Evolutionary conservation across 1,140 invertebrate genomes (phyloP), one percentile per base, ranked within the genome.

Genomic region (Anthonomus grandis): DNA sequence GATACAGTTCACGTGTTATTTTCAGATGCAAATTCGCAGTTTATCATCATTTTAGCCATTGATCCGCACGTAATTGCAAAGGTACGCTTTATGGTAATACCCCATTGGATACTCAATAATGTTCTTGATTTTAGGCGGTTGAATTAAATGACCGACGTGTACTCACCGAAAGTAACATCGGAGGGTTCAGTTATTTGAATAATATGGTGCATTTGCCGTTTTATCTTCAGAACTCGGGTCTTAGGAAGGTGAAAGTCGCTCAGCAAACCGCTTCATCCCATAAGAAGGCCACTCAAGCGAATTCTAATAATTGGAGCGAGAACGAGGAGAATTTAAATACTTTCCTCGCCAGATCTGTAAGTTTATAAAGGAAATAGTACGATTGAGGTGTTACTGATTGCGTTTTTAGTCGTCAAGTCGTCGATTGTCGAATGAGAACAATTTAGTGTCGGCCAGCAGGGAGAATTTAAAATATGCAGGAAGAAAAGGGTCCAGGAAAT

Each of bases 161-260:
- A 4, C 89, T 94, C 58, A 88, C 83, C 10, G 91, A 95, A 68
- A 92, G 89, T 21, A 93, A 93, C 76, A 95, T 95, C 61, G 83
- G 93, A 64, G 85, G 93, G 1, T 90, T 94, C 76, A 94, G 96
- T 74, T 98, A 97, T 70, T 76, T 98, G 24, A 83, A 93, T 21
- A 98, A 98, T 72, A 87, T 98, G 78, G 93, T 99, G 1, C 96
- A 98, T 71, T 77, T 99, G 58, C 97, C 96, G 0, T 98, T 98
- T 76, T 99, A 94, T 75, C 79, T 98, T 12, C 96, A 98, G 79
- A 98, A 97, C 75, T 95, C 95, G 13, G 94, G 93, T 5, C 73
- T 98, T 39, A 78, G 93, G 0, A 88, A 92, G 65, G 90, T 94
- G 0, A 91, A 92, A 71, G 77, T 87, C 18, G 91, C 92, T 0